Percentiles rank a stretch among this genome's conserved stretches.
These are phyloP conservation scores for Bubo bubo DNA, from an alignment of 2,113 vertebrate species.

Conservation along the genomic window DNA sequence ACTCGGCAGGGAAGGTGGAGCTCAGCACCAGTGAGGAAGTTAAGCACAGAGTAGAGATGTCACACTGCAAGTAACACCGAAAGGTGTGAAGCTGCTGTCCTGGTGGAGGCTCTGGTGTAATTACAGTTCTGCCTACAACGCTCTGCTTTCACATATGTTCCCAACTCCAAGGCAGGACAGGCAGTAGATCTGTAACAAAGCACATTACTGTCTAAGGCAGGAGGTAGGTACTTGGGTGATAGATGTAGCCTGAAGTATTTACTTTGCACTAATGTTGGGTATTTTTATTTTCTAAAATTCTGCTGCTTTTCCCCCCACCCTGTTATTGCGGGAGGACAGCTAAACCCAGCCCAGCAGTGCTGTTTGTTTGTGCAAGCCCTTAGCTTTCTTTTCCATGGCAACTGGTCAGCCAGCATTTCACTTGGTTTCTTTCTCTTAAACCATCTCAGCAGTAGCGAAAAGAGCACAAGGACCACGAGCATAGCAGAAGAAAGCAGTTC, in stretches of 20 bases:
- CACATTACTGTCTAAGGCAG: fast-evolving
- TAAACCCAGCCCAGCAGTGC: not conserved
- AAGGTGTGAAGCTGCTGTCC: not conserved
- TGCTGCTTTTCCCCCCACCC: fast-evolving
- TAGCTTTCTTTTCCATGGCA: not conserved
- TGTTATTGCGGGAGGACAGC: not conserved
- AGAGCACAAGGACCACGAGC: no score
- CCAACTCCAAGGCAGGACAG: not conserved
- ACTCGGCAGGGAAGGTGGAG: fast-evolving
- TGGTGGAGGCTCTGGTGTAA: fast-evolving
- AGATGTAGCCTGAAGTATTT: fast-evolving
- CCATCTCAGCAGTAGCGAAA: not conserved
- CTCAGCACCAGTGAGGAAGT: not conserved
- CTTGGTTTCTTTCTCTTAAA: not conserved
- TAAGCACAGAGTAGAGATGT: no score
- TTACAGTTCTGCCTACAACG: fast-evolving
- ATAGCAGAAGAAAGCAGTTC: fast-evolving
- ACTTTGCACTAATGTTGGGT: not conserved
- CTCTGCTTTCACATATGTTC: not conserved
- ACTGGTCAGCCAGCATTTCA: not conserved
- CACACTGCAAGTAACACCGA: fast-evolving
- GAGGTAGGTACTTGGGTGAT: fast-evolving
- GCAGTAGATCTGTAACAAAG: fast-evolving
- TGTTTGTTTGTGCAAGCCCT: not conserved
- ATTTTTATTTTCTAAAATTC: not conserved